Percentiles rank a stretch among this genome's conserved stretches.
Conservation (phyloP, 1,140 invertebrate genomes). For the Drosophila bipectinata region DNA sequence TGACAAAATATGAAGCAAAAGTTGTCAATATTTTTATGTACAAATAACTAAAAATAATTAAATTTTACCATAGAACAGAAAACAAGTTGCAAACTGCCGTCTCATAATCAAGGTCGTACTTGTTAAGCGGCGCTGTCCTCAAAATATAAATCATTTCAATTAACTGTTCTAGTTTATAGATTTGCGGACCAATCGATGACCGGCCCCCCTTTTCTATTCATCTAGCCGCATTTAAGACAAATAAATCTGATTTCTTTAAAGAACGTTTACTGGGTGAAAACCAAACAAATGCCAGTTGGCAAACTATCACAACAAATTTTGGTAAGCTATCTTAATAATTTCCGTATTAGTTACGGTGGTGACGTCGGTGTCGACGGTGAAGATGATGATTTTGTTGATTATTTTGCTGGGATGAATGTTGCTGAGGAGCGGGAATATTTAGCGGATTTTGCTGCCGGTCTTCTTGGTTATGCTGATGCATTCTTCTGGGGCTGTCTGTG, state of each 20-base stretch:
- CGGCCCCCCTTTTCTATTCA: constrained; percentile 13
- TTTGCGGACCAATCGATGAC: constrained; percentile 13
- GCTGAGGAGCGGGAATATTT: neutral
- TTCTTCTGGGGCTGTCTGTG: neutral
- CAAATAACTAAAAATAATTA: neutral
- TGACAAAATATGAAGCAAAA: neutral
- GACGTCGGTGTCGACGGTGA: neutral
- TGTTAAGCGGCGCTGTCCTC: constrained; percentile 45
- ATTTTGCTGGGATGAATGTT: neutral
- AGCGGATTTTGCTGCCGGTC: neutral
- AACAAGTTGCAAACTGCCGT: neutral
- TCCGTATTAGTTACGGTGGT: neutral
- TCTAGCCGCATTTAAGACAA: constrained; percentile 1
- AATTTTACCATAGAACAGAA: neutral
- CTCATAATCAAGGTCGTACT: neutral
- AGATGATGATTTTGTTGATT: neutral
- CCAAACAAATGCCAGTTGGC: neutral
- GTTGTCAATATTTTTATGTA: neutral
- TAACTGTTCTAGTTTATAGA: constrained; percentile 40
- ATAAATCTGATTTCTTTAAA: neutral
- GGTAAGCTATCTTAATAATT: constrained; percentile 1
- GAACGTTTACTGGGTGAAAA: constrained; percentile 1
- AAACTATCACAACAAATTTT: constrained; percentile 15
- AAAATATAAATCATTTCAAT: constrained; percentile 64
- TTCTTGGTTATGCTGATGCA: neutral